Conservation (phyloP, 1,140 invertebrate species). For the Scylla paramamosain region DNA sequence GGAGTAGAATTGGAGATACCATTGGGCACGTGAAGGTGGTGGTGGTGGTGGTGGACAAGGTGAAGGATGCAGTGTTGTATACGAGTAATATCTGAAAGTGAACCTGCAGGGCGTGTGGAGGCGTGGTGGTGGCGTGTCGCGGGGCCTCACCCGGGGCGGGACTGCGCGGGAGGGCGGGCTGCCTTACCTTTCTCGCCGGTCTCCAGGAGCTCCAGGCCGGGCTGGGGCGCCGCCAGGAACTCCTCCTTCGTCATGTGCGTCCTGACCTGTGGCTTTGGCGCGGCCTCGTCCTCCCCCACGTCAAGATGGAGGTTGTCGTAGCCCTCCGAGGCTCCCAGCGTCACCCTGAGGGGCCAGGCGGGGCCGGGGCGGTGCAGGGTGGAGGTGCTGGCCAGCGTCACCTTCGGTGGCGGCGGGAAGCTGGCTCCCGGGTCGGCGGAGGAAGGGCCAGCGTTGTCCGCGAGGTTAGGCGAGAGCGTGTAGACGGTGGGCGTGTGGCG, state of each 20-base stretch:
- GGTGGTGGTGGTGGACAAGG: background rate
- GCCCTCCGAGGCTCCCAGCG: slow-evolving; percentile 58
- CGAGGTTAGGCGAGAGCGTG: slow-evolving; percentile 35
- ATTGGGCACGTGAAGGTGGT: background rate
- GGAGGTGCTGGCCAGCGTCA: slow-evolving; percentile 49
- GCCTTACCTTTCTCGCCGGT: slow-evolving; percentile 64
- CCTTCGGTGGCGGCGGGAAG: slow-evolving; percentile 58
- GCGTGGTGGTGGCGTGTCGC: background rate
- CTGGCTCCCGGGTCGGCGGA: background rate
- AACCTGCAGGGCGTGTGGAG: background rate
- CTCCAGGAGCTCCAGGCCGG: slow-evolving; percentile 64
- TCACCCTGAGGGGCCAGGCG: slow-evolving; percentile 64
- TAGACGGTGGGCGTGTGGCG: slow-evolving; percentile 32
- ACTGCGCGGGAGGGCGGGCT: background rate
- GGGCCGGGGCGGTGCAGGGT: slow-evolving; percentile 60
- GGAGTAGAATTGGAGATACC: background rate
- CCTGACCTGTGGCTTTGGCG: slow-evolving; percentile 47
- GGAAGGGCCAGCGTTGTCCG: background rate
- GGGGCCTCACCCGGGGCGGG: background rate
- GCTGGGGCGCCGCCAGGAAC: slow-evolving; percentile 62
- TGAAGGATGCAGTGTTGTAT: no score
- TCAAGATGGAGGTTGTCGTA: slow-evolving; percentile 70
- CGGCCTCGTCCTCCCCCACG: slow-evolving; percentile 53
- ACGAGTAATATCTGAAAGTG: background rate
- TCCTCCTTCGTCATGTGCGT: slow-evolving; percentile 71